These are phyloP conservation scores for Myopa testacea DNA, from an alignment of 2,888 invertebrate genomes.

Conservation along the genomic window DNA sequence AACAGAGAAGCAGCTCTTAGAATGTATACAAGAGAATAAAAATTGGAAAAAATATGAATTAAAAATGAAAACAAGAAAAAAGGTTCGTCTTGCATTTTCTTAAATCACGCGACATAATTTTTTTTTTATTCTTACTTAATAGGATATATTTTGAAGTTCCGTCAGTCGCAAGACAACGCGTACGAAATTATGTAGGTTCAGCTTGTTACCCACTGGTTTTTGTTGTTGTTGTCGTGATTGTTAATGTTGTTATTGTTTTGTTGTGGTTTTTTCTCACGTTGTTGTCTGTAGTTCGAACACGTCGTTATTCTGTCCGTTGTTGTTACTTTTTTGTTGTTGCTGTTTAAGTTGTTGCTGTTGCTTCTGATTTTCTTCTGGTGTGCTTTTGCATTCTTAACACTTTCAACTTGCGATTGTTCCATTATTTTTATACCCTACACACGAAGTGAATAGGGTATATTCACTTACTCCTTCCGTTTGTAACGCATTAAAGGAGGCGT, in stretches of 20 bases:
- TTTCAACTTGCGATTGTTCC: neutral
- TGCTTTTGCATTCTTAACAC: conserved; percentile 28
- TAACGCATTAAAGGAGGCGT: too few relatives aligned
- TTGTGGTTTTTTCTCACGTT: neutral
- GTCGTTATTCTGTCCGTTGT: neutral
- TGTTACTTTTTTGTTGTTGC: neutral
- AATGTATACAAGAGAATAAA: neutral
- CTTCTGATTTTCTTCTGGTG: neutral
- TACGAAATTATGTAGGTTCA: too few relatives aligned
- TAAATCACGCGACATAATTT: conserved; percentile 13
- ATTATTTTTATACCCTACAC: neutral
- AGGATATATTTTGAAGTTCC: neutral
- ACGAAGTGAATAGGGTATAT: too few relatives aligned
- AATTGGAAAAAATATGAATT: neutral
- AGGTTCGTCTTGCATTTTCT: neutral
- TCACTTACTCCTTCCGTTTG: too few relatives aligned
- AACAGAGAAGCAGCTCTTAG: neutral
- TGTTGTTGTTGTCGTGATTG: neutral
- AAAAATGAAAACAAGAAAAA: conserved; percentile 3
- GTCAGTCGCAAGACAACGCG: neutral
- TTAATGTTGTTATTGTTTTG: neutral
- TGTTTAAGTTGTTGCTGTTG: neutral
- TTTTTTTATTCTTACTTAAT: neutral
- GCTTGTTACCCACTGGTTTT: neutral
- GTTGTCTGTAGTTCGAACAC: neutral